A percentile compares a stretch with the other conserved stretches of the same genome.
These are phyloP conservation scores for Ariopsis seemanni DNA, from an alignment of 2,113 vertebrate genomes.

Conservation along the genomic window DNA sequence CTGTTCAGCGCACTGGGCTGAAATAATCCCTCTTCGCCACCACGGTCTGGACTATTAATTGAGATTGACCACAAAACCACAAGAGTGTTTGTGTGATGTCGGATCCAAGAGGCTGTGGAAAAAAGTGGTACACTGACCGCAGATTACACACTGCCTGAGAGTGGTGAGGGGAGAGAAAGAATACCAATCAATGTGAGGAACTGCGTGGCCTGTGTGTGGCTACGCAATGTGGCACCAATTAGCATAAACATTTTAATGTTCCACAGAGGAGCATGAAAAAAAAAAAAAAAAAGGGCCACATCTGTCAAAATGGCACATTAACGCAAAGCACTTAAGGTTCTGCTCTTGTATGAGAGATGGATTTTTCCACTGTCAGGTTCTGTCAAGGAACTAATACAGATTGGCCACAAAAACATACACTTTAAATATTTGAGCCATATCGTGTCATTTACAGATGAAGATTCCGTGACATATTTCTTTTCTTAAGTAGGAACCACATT, in stretches of 20 bases:
- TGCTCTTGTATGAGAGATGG: slow-evolving; percentile 37
- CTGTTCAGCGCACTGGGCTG: slow-evolving; percentile 75
- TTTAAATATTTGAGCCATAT: slow-evolving; percentile 38
- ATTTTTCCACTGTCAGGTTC: slow-evolving; percentile 52
- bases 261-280: slow-evolving; percentile 43
- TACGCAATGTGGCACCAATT: slow-evolving; percentile 59
- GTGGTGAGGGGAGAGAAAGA: slow-evolving; percentile 55
- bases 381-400: slow-evolving; percentile 37
- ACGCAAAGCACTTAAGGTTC: slow-evolving; percentile 38
- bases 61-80: slow-evolving; percentile 76
- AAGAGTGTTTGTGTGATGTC: slow-evolving; percentile 78
- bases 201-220: slow-evolving; percentile 52
- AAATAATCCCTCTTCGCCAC: slow-evolving; percentile 72
- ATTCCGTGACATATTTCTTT: slow-evolving; percentile 9
- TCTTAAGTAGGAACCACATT: not conserved
- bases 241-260: slow-evolving; percentile 54
- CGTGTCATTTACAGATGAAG: slow-evolving; percentile 30
- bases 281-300: slow-evolving; percentile 40
- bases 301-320: slow-evolving; percentile 54
- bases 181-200: slow-evolving; percentile 53
- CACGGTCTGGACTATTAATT: slow-evolving; percentile 75
- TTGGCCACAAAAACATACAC: slow-evolving; percentile 46
- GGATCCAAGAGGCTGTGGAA: slow-evolving; percentile 73
- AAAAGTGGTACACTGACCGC: slow-evolving; percentile 81
- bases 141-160: slow-evolving; percentile 71